Base-by-base conservation (phyloP, 2,797 vertebrate species). In the Okamejei kenojei region DNA sequence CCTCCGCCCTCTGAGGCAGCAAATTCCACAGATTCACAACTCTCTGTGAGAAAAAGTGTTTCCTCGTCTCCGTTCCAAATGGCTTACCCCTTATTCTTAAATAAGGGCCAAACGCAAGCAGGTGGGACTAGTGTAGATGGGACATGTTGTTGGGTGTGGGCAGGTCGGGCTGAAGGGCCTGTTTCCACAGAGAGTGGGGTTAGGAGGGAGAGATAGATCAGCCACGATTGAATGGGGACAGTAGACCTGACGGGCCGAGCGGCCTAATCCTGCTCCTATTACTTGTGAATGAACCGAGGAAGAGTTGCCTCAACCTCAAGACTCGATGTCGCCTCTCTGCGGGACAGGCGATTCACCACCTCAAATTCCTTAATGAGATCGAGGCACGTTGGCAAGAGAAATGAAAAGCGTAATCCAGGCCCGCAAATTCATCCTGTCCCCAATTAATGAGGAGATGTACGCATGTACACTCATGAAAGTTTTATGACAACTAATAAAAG, bases 401-500 rank as follows among this genome's bases (percentile, higher is more conserved):
- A 92, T 92, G 29, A 92, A 92, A 73, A 76, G n/a, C 76, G 17
- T 74, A 23, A 92, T 76, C 68, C 90, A 73, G 17, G 23, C 90
- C 71, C 54, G 11, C 38, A 76, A 91, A 74, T 76, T 76, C 90
- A 35, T 7, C n/a, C 84, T 68, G 84, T 35, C 84, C 84, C 84
- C 84, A 88, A 88, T 88, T 88, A 88, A 88, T 88, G 84, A 45
- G 4, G n/a, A 88, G 65, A 88, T 35, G 84, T 68, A 74, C 76
- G 71, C 71, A 15, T 68, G 38, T 74, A 92, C 7, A 92, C 90
- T 92, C 90, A 86, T 93, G 90, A 92, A 94, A 93, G 61, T 68
- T 93, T 93, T 68, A 94, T 80, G 45, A 91, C 93, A 88, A 86
- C 93, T 93, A 90, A 77, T 94, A 94, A 94, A 94, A 90, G 91